Evolutionary conservation across 2,888 invertebrate species (phyloP), one percentile per base, ranked within the genome.

Genomic region (Lymantria monacha): DNA sequence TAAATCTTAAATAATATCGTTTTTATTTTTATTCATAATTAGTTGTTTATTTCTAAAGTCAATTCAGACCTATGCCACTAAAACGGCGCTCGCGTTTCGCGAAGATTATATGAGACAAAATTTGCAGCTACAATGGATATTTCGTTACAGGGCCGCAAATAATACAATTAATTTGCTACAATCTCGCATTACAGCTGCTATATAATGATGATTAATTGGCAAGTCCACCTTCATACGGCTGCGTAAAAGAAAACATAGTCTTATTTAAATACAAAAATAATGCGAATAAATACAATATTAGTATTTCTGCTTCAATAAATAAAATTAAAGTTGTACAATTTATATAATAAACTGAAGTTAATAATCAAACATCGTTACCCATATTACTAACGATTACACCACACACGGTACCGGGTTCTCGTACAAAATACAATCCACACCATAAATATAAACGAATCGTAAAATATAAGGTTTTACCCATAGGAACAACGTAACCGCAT

Each of bases 361-460:
- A 10, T 76, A 75, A 76, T 79, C 78, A 79, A 78, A 72, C 72
- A 73, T 74, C 73, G 74, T 71, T 67, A 57, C 48, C 51, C 5
- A 53, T 51, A 56, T 57, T 65, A 85, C 82, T 85, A 87, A 88
- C 78, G 77, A 77, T 22, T 22, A 3, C 80, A 78, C n/a, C 71
- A 74, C 61, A 74, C 66, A 77, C 76, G 85, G 85, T 86, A 85
- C 68, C 81, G 82, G 85, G 83, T 77, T 67, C 69, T 68, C 66
- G 66, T 69, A 56, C 76, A 76, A 66, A 77, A 64, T 14, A 33
- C 38, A 38, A 38, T 12, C 12, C n/a, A 38, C 12, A 33, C 72
- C 71, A 30, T 49, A 70, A 70, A 65, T 70, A 61, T 77, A 73
- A 64, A 5, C 33, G 9, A 67, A 72, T 22, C 22, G 70, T 74